Conservation (phyloP, 2,797 vertebrate species). For the Myripristis jacobus region DNA sequence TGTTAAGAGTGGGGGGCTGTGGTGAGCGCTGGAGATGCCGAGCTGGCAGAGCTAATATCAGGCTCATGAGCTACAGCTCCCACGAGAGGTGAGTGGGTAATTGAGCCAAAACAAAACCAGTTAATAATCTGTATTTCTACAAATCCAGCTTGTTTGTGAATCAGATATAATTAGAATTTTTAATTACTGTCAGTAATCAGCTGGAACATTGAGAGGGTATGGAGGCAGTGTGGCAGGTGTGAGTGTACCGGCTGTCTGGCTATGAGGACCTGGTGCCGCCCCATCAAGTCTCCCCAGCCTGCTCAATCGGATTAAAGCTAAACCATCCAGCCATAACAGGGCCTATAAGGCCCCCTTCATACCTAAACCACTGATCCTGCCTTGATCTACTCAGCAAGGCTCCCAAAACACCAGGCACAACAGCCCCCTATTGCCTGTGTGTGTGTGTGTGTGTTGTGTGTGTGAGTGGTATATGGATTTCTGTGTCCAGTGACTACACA, state of each 20-base stretch:
- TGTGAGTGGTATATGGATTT: background rate
- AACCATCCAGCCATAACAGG: slow-evolving; percentile 74
- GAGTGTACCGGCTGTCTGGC: slow-evolving; percentile 60
- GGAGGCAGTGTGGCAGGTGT: slow-evolving; percentile 72
- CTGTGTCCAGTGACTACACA: background rate
- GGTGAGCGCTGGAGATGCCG: slow-evolving; percentile 29
- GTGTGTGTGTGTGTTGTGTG: background rate
- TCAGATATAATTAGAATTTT: slow-evolving; percentile 74
- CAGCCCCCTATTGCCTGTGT: slow-evolving; percentile 32
- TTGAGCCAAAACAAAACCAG: slow-evolving; percentile 71
- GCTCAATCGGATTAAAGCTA: slow-evolving; percentile 76
- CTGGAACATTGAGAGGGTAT: slow-evolving; percentile 61
- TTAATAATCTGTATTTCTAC: slow-evolving; percentile 72
- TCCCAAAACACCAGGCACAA: slow-evolving; percentile 53
- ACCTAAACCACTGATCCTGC: slow-evolving; percentile 71
- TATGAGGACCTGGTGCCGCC: slow-evolving; percentile 62
- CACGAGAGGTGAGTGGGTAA: slow-evolving; percentile 57
- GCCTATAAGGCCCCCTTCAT: slow-evolving; percentile 63
- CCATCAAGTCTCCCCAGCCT: slow-evolving; percentile 47
- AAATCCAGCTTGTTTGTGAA: slow-evolving; percentile 70
- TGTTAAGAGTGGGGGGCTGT: slow-evolving; percentile 31
- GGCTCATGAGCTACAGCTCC: slow-evolving; percentile 54
- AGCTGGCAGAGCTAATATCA: slow-evolving; percentile 52
- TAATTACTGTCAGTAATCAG: slow-evolving; percentile 75
- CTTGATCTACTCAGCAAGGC: slow-evolving; percentile 68